Evolutionary conservation across 2,113 vertebrate species (phyloP).

Genomic region (Sciurus niger): DNA sequence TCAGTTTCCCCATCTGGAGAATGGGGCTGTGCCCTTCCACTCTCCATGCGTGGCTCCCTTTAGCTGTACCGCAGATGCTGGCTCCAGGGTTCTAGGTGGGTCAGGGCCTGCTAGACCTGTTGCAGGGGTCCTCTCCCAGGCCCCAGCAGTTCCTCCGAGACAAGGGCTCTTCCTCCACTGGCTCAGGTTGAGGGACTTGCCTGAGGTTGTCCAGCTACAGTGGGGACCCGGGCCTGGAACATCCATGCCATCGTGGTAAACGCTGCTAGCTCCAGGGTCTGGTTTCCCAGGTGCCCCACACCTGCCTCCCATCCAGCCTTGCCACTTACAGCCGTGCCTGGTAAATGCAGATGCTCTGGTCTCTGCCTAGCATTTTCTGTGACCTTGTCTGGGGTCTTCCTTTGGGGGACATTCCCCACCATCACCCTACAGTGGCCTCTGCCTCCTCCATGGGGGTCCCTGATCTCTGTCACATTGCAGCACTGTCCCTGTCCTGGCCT

Average conservation of each 20-base stretch:
- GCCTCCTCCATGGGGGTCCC: background rate
- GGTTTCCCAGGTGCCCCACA: background rate
- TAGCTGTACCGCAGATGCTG: background rate
- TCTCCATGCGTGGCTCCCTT: background rate
- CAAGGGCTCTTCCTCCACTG: background rate
- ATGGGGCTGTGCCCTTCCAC: background rate
- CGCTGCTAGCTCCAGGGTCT: no score
- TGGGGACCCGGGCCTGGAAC: background rate
- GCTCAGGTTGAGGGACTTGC: background rate
- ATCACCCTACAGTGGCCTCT: background rate
- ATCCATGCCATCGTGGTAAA: background rate
- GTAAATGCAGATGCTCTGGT: background rate
- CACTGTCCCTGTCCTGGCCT: background rate
- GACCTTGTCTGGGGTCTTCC: background rate
- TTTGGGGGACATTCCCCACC: background rate
- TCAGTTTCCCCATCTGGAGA: slow-evolving; percentile 33
- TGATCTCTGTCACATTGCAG: background rate
- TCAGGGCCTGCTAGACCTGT: background rate
- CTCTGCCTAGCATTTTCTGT: background rate
- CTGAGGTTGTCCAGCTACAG: rapidly evolving
- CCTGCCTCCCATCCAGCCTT: background rate
- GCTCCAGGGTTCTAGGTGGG: rapidly evolving
- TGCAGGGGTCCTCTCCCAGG: background rate
- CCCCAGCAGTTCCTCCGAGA: background rate
- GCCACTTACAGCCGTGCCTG: background rate